Evolutionary conservation across 2,888 invertebrate species (phyloP), one percentile per base, ranked within the genome.

Genomic region (Cecidostiba fungosa): DNA sequence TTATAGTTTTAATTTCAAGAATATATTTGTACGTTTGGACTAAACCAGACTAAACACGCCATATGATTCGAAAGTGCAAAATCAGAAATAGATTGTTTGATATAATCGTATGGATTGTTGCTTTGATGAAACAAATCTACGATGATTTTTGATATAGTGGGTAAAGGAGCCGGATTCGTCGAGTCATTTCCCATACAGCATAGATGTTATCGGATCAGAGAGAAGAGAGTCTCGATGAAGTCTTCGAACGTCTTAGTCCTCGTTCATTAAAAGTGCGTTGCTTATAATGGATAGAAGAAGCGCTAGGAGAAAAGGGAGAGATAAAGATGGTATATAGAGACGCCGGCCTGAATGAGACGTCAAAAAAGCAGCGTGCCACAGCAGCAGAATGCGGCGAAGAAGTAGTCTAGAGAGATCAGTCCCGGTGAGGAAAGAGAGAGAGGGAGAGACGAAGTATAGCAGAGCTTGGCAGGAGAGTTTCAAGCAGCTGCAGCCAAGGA

Each of bases 181-280:
- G 12, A 73, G 43, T 73, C 73, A 43, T 26, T 43, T 73, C 73
- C 32, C n/a, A 0, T 6, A 8, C 2, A n/a, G 54, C 23, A 23
- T 43, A 43, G 43, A 43, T 72, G 8, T 36, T 39, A 72, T 73
- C 43, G 4, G 16, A 50, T 6, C 36, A 32, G 5, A 19, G 6
- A 36, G 36, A 39, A 16, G 72, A 36, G n/a, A 43, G 12, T 43
- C 23, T 72, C 19, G 36, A 72, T 36, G 6, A 36, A 72, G 39
- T 72, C 39, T 72, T 39, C n/a, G 19, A 43, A 43, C 72, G 72
- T 72, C 43, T 72, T 23, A 29, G 72, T 72, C 14, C 14, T 23
- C 73, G 43, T 43, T 47, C 73, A 73, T 73, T 73, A 73, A 73
- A 73, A 47, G 73, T 62, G 73, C 73, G 43, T 47, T 73, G 23